These are phyloP conservation scores for Oryzias woworae DNA, from an alignment of 2,113 vertebrate species.

Conservation along the genomic window DNA sequence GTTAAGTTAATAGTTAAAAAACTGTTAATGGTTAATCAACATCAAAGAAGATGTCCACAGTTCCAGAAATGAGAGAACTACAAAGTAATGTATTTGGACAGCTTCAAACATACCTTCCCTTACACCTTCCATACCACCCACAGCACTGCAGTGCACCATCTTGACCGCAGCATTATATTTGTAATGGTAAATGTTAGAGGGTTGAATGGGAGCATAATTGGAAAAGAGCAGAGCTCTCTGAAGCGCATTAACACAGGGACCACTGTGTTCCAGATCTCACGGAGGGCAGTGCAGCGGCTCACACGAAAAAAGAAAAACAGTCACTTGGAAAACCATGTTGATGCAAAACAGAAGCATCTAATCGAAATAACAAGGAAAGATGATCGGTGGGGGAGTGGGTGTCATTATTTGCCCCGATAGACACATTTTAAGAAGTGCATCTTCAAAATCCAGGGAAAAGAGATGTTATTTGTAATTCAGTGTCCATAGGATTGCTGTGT, in stretches of 20 bases:
- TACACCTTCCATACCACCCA: not conserved
- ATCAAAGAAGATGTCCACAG: too few species aligned
- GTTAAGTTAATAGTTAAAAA: too few species aligned
- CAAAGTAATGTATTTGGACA: not conserved
- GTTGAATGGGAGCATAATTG: slow-evolving; percentile 37
- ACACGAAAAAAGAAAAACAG: slow-evolving; percentile 46
- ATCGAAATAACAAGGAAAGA: slow-evolving; percentile 52
- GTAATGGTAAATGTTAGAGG: not conserved
- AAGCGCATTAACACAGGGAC: slow-evolving; percentile 58
- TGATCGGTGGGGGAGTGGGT: not conserved
- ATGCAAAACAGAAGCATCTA: slow-evolving; percentile 69
- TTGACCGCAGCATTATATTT: not conserved
- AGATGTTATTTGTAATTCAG: slow-evolving; percentile 22
- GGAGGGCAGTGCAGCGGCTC: slow-evolving; percentile 48
- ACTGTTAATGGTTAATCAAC: too few species aligned
- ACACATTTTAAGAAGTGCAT: slow-evolving; percentile 27
- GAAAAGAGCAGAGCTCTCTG: slow-evolving; percentile 44
- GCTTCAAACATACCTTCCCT: not conserved
- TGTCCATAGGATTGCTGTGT: slow-evolving; percentile 12
- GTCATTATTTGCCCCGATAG: slow-evolving; percentile 13
- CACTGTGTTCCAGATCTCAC: slow-evolving; percentile 46
- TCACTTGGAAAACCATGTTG: slow-evolving; percentile 63
- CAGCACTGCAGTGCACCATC: slow-evolving; percentile 9
- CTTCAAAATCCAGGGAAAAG: not conserved
- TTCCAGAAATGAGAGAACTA: too few species aligned